Conservation (phyloP, 1,140 invertebrate species). For the Dendrolimus punctatus region DNA sequence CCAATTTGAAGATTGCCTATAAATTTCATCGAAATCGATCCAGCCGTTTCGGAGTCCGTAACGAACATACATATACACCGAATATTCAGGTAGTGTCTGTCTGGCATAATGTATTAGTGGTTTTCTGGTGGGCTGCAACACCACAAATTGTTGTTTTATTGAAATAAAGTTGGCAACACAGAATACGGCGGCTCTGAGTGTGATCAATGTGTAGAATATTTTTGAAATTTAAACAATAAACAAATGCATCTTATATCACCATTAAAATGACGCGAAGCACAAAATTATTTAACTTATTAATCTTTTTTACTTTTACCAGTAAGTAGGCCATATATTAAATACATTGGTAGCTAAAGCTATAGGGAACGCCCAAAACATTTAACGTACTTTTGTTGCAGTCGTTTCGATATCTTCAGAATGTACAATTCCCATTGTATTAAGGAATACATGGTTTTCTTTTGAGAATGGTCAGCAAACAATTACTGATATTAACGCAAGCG, state of each 20-base stretch:
- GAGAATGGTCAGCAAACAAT: conserved; percentile 88
- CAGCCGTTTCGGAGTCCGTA: too few relatives aligned
- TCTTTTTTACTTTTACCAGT: conserved; percentile 14
- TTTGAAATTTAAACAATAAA: too few relatives aligned
- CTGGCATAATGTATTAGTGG: too few relatives aligned
- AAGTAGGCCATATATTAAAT: conserved; percentile 10
- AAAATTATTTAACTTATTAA: conserved; percentile 4
- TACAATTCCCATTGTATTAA: conserved; percentile 82
- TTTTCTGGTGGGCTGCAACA: too few relatives aligned
- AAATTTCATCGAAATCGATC: too few relatives aligned
- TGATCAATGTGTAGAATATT: too few relatives aligned
- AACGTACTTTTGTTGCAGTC: conserved; percentile 37
- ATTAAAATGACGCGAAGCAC: conserved; percentile 8
- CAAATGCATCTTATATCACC: neutral
- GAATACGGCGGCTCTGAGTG: too few relatives aligned
- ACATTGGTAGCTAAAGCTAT: conserved; percentile 7
- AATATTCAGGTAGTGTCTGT: too few relatives aligned
- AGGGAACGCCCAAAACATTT: conserved; percentile 31
- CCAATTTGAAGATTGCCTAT: too few relatives aligned
- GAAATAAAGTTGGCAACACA: too few relatives aligned
- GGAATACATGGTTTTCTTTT: conserved; percentile 93
- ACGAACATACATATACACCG: too few relatives aligned
- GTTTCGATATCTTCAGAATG: conserved; percentile 57
- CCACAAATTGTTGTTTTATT: too few relatives aligned
- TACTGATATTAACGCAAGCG: conserved; percentile 85